Evolutionary conservation across 2,888 invertebrate genomes (phyloP).

Genomic region (Pammene fasciana): DNA sequence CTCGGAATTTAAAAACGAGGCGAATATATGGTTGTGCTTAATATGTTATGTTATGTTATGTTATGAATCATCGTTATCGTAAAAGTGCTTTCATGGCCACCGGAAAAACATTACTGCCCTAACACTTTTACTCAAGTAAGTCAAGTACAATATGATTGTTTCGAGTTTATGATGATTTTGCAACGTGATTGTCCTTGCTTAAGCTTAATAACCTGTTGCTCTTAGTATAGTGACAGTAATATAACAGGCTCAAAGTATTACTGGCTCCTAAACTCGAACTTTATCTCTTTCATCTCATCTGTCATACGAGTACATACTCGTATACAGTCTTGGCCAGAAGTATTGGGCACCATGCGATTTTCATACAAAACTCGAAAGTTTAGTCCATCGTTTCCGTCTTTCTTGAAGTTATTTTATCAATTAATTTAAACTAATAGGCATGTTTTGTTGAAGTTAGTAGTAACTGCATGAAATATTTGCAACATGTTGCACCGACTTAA

Average conservation of each 20-base stretch:
- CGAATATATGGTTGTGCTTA: no score
- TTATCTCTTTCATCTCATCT: constrained; percentile 10
- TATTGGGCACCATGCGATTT: no score
- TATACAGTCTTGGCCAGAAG: no score
- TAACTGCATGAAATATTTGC: no score
- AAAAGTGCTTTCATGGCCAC: constrained; percentile 11
- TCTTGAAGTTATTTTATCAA: no score
- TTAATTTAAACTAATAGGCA: no score
- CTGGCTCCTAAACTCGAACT: background rate
- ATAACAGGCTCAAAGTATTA: constrained; percentile 10
- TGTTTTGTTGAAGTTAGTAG: no score
- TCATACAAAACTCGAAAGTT: no score
- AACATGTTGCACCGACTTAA: no score
- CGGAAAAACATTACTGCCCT: background rate
- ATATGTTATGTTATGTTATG: no score
- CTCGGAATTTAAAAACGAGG: background rate
- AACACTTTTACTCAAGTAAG: constrained; percentile 6
- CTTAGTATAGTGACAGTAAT: constrained; percentile 22
- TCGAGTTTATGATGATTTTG: constrained; percentile 12
- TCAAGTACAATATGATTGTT: background rate
- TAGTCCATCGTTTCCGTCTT: no score
- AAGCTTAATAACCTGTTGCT: background rate
- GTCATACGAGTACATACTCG: no score
- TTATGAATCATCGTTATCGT: background rate
- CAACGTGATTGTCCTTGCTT: constrained; percentile 19